phyloP scores from a whole-genome alignment of 2,888 invertebrate genomes.

The Leucoptera coffeella region DNA sequence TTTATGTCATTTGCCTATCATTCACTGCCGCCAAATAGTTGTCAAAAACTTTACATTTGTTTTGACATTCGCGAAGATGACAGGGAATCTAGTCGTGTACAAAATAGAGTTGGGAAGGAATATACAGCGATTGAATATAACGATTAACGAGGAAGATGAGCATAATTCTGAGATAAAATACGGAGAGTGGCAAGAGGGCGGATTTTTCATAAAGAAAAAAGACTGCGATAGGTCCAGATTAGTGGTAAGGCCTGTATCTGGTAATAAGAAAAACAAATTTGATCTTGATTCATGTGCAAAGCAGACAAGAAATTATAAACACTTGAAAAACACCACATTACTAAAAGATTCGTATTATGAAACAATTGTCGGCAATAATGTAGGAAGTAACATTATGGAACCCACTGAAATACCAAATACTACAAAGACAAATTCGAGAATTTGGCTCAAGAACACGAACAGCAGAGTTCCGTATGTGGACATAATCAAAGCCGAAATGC shows the following conservation, averaged over 20 bases:
- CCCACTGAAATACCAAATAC: neutral
- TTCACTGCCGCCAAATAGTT: no score
- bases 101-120: conserved; percentile 30
- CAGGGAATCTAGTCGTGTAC: conserved; percentile 36
- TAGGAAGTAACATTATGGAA: neutral
- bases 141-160: conserved; percentile 18
- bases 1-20: no score
- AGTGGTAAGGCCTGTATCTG: conserved; percentile 31
- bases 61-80: no score
- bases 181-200: conserved; percentile 28
- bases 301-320: conserved; percentile 9
- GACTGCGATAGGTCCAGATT: conserved; percentile 21
- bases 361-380: neutral
- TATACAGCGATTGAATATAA: conserved; percentile 27
- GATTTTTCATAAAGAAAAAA: conserved; percentile 16
- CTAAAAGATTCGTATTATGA: neutral
- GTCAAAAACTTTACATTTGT: no score
- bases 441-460: neutral
- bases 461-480: neutral
- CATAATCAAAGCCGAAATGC: neutral
- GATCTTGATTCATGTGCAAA: conserved; percentile 29
- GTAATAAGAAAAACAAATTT: conserved; percentile 17
- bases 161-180: conserved; percentile 15
- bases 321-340: neutral
- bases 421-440: neutral